phyloP scores from a whole-genome alignment of 1,140 invertebrate genomes.

The Macrostomum lignano region DNA sequence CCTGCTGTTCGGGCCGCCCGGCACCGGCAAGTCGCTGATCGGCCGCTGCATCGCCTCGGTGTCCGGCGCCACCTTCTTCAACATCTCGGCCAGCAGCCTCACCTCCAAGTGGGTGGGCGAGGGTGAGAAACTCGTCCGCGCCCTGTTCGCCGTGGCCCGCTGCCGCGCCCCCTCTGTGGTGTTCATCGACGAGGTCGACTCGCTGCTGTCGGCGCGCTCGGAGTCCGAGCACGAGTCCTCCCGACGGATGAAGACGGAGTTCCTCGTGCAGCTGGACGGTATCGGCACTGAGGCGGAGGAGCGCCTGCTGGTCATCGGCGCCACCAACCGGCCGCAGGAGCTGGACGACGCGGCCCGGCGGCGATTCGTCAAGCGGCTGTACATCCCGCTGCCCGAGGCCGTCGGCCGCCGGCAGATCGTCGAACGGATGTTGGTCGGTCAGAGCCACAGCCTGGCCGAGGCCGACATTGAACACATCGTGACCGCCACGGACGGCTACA shows the following conservation, averaged over 20 bases:
- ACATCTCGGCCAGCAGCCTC: slow-evolving; percentile 75
- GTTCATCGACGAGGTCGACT: slow-evolving; percentile 89
- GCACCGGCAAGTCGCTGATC: slow-evolving; percentile 70
- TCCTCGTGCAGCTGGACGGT: slow-evolving; percentile 58
- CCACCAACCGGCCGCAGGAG: slow-evolving; percentile 72
- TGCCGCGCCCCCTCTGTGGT: slow-evolving; percentile 41
- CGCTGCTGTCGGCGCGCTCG: slow-evolving; percentile 55
- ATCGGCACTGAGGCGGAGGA: slow-evolving; percentile 38
- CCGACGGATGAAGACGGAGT: slow-evolving; percentile 82
- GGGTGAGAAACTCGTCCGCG: slow-evolving; percentile 79
- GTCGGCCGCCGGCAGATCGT: slow-evolving; percentile 47
- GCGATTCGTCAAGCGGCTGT: slow-evolving; percentile 71
- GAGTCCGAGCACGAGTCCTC: slow-evolving; percentile 80
- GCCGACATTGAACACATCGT: slow-evolving; percentile 43
- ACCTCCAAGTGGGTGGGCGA: slow-evolving; percentile 79
- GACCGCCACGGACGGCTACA: slow-evolving; percentile 53
- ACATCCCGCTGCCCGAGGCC: slow-evolving; percentile 58
- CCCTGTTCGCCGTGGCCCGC: slow-evolving; percentile 67
- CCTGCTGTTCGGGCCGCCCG: slow-evolving; percentile 70
- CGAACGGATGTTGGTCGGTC: slow-evolving; percentile 43
- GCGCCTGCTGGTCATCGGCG: slow-evolving; percentile 70
- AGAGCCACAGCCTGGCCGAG: slow-evolving; percentile 41
- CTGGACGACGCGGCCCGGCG: slow-evolving; percentile 60
- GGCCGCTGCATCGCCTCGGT: slow-evolving; percentile 52
- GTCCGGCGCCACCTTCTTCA: slow-evolving; percentile 78